Evolutionary conservation across 1,140 invertebrate species (phyloP).

Genomic region (Drosophila lacteicornis): DNA sequence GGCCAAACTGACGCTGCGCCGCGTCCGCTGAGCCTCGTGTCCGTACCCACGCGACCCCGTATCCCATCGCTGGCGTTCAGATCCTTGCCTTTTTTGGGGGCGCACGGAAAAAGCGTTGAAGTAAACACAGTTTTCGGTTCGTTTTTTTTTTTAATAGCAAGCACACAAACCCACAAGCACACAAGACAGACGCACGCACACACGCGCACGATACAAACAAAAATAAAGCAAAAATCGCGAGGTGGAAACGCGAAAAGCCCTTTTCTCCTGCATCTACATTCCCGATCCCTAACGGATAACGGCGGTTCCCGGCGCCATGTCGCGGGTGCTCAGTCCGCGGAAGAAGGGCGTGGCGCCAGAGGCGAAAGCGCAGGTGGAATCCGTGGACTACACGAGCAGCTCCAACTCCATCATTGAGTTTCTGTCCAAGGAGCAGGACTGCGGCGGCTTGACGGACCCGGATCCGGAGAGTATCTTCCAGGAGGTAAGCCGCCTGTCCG

Average conservation of each 20-base stretch:
- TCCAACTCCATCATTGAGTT: constrained; percentile 81
- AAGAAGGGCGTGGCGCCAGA: constrained; percentile 44
- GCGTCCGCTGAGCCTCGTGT: constrained; percentile 23
- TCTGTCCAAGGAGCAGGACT: constrained; percentile 78
- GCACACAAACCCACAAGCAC: not conserved
- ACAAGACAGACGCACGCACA: constrained; percentile 1
- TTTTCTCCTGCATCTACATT: not conserved
- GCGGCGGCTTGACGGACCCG: constrained; percentile 54
- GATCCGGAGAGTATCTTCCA: constrained; percentile 82
- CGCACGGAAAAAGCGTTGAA: not conserved
- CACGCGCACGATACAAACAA: not conserved
- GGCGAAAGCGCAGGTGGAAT: constrained; percentile 19
- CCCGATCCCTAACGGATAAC: not conserved
- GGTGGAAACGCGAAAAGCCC: not conserved
- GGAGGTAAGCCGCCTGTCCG: constrained; percentile 78
- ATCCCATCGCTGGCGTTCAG: constrained; percentile 3
- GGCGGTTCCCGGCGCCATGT: constrained; percentile 34
- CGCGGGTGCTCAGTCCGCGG: constrained; percentile 61
- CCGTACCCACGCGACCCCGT: constrained; percentile 18
- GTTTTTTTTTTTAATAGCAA: constrained; percentile 2
- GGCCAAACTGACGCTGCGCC: constrained; percentile 30
- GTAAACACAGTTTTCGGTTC: constrained; percentile 1
- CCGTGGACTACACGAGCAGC: constrained; percentile 66
- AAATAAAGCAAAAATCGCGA: constrained; percentile 9
- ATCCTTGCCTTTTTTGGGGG: not conserved